A percentile compares a stretch with the other conserved stretches of the same genome.
Conservation (phyloP, 2,797 vertebrate species). For the Argyrosomus regius region DNA sequence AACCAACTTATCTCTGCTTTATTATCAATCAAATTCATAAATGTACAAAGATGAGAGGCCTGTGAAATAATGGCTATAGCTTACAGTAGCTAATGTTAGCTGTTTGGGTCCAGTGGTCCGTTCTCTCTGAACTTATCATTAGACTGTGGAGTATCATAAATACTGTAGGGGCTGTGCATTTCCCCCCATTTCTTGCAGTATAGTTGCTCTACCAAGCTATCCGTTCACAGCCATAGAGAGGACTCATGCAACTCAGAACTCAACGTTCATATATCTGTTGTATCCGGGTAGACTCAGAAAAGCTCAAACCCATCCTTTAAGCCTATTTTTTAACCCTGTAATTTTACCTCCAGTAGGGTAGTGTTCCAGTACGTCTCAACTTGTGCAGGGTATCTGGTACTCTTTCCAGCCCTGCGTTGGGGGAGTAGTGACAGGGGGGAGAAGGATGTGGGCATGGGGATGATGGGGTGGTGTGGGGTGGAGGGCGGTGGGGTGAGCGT, state of each 20-base stretch:
- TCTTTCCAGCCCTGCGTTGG: slow-evolving; percentile 41
- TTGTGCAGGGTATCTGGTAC: slow-evolving; percentile 35
- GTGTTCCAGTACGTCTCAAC: slow-evolving; percentile 1
- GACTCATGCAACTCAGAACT: background rate
- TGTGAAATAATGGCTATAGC: background rate
- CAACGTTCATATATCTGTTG: background rate
- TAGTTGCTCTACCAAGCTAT: background rate
- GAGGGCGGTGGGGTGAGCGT: slow-evolving; percentile 28
- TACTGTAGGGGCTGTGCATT: background rate
- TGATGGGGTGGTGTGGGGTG: slow-evolving; percentile 34
- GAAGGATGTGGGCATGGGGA: slow-evolving; percentile 53
- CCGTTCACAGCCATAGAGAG: background rate
- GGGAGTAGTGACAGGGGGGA: slow-evolving; percentile 45
- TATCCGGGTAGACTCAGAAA: slow-evolving; percentile 4
- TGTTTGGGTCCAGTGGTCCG: background rate
- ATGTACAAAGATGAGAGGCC: too few species aligned
- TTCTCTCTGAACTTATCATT: background rate
- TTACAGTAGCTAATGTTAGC: background rate
- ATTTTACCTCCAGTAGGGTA: slow-evolving; percentile 28
- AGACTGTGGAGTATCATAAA: background rate
- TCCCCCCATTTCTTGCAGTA: background rate
- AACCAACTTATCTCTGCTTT: background rate
- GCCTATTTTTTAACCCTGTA: slow-evolving; percentile 28
- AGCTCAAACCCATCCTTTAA: slow-evolving; percentile 10
- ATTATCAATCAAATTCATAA: too few species aligned